These are phyloP conservation scores for Drosophila phalerata DNA, from an alignment of 2,888 invertebrate genomes.

Conservation along the genomic window DNA sequence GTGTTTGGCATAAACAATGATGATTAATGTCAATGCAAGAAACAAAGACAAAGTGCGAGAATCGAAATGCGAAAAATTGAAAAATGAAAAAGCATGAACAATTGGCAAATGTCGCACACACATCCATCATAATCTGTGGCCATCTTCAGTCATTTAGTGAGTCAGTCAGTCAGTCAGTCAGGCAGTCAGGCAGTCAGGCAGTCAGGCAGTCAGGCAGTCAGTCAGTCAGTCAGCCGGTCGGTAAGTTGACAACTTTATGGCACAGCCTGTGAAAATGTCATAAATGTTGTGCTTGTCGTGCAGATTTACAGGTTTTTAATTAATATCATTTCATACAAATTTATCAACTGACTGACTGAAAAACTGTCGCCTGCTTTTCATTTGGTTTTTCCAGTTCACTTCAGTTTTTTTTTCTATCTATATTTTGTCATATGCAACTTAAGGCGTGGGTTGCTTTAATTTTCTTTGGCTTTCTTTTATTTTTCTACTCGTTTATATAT, in stretches of 20 bases:
- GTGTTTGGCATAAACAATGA: conserved; percentile 52
- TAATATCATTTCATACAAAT: conserved; percentile 73
- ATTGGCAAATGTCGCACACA: conserved; percentile 64
- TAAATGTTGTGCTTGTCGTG: conserved; percentile 45
- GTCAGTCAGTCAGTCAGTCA: background rate
- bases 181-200: conserved; percentile 1
- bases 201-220: conserved; percentile 5
- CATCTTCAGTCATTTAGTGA: conserved; percentile 17
- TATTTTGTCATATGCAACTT: conserved; percentile 28
- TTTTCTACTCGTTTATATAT: conserved; percentile 6
- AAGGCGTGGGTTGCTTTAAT: conserved; percentile 47
- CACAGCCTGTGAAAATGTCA: conserved; percentile 39
- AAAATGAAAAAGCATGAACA: conserved; percentile 41
- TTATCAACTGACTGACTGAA: conserved; percentile 58
- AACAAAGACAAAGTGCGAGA: conserved; percentile 46
- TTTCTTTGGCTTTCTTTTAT: conserved; percentile 16
- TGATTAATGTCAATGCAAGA: conserved; percentile 65
- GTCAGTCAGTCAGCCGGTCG: background rate
- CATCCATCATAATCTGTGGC: conserved; percentile 69
- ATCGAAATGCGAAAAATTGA: background rate
- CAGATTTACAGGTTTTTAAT: conserved; percentile 79
- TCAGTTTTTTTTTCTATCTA: conserved; percentile 15
- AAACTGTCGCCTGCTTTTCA: conserved; percentile 39
- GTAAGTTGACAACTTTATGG: conserved; percentile 60
- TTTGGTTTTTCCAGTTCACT: conserved; percentile 25